Evolutionary conservation across 2,888 invertebrate genomes (phyloP), one percentile per base, ranked within the genome.

Genomic region (Amphiduros pacificus): DNA sequence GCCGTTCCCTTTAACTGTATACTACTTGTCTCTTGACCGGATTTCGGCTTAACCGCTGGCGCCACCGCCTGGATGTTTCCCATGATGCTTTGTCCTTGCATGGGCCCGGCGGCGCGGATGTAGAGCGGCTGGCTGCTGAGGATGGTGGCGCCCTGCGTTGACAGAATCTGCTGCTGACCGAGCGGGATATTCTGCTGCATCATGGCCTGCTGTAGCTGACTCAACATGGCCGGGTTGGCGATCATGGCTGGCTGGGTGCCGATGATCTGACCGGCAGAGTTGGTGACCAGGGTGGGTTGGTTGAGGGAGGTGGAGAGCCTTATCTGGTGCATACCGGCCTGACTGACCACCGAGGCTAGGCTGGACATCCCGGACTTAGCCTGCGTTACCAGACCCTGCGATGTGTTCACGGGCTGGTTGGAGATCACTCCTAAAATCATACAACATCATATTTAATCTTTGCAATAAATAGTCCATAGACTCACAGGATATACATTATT

Each of bases 71-170:
- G 53, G 26, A 55, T 27, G 31, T 29, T 55, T 29, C 41, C 55
- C 17, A 55, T 29, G n/a, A 59, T 27, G 44, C 48, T 28, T 41
- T 51, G 52, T n/a, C 20, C 27, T 26, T 51, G 6, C 14, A 60
- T 71, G 68, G 70, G 57, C 4, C 60, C 64, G 5, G 74, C 72
- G 32, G 79, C 66, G 9, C 79, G 69, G 50, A 81, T 74, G 63
- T 76, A 77, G 29, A 80, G 64, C 2, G 76, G 75, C 64, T 79
- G 79, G 29, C 76, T 76, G 50, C 74, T 66, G 57, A 76, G 63
- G 22, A 76, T 51, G 64, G 68, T 66, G 40, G 76, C 71, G 29
- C 71, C 74, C 26, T 76, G 55, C 57, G 22, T 72, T 67, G 40
- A 73, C 56, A 77, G 63, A 20, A 73, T 72, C 48, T 74, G 74